phyloP scores from a whole-genome alignment of 2,888 invertebrate species.

The Chalcis sispes region DNA sequence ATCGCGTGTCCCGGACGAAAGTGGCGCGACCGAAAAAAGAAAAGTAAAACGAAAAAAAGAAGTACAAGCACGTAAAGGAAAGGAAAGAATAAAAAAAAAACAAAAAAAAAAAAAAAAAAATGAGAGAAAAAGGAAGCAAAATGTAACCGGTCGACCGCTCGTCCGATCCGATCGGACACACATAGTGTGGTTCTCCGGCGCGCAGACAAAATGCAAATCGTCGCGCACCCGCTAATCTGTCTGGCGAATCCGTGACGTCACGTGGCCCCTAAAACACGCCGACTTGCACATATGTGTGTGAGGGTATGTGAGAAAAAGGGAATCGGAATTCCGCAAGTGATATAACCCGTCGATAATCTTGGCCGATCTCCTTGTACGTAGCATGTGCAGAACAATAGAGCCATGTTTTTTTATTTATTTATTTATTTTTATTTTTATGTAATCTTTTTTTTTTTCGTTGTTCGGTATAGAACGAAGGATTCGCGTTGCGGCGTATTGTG shows the following conservation, averaged over 20 bases:
- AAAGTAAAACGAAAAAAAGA: too few relatives aligned
- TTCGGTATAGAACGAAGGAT: too few relatives aligned
- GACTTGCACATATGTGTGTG: slow-evolving; percentile 14
- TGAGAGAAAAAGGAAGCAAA: too few relatives aligned
- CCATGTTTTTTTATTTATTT: slow-evolving; percentile 4
- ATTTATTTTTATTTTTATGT: too few relatives aligned
- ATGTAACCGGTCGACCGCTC: too few relatives aligned
- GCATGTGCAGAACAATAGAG: slow-evolving; percentile 18
- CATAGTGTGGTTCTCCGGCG: neutral
- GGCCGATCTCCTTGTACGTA: neutral
- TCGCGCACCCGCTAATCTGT: slow-evolving; percentile 69
- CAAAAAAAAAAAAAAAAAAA: neutral
- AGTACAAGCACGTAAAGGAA: too few relatives aligned
- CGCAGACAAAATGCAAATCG: slow-evolving; percentile 69
- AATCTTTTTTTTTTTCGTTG: too few relatives aligned
- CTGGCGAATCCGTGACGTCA: slow-evolving; percentile 73
- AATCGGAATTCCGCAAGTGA: slow-evolving; percentile 18
- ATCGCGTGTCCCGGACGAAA: too few relatives aligned
- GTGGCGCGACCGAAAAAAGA: too few relatives aligned
- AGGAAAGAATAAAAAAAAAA: too few relatives aligned
- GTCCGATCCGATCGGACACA: slow-evolving; percentile 3
- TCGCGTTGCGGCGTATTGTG: too few relatives aligned
- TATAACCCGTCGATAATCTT: slow-evolving; percentile 38
- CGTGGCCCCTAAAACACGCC: slow-evolving; percentile 61
- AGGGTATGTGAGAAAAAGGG: too few relatives aligned